A percentile compares a stretch with the other conserved stretches of the same genome.
Conservation (phyloP, 2,797 vertebrate species). For the Bovichtus variegatus region DNA sequence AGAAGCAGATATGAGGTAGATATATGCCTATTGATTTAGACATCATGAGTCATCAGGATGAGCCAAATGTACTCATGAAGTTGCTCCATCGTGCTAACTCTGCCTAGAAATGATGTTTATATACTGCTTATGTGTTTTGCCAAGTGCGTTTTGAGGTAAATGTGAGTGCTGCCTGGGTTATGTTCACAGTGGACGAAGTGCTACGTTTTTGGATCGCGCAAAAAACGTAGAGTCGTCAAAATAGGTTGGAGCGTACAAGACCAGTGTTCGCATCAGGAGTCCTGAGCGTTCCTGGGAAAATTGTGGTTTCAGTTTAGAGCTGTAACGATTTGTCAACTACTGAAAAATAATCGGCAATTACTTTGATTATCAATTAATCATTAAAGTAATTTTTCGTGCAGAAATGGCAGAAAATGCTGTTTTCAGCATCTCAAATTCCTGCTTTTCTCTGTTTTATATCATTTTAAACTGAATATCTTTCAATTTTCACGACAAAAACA, state of each 20-base stretch:
- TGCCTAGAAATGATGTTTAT: not conserved
- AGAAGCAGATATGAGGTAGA: not conserved
- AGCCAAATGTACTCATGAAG: not conserved
- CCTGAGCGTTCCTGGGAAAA: too few relatives aligned
- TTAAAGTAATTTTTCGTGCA: too few relatives aligned
- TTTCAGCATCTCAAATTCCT: too few relatives aligned
- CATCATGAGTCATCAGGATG: not conserved
- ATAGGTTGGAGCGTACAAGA: too few relatives aligned
- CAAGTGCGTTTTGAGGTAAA: too few relatives aligned
- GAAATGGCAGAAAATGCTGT: too few relatives aligned
- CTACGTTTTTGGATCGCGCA: not conserved
- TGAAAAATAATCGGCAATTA: too few relatives aligned
- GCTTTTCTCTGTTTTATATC: too few relatives aligned
- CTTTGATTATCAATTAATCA: not conserved
- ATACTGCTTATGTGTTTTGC: not conserved
- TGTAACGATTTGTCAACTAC: not conserved
- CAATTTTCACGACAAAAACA: too few relatives aligned
- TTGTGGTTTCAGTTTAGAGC: not conserved
- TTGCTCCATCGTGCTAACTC: not conserved
- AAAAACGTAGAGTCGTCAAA: too few relatives aligned
- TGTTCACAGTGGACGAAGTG: not conserved
- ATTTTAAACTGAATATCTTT: too few relatives aligned
- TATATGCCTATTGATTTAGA: slow-evolving; percentile 36
- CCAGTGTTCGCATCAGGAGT: not conserved
- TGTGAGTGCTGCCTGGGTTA: not conserved